Base-by-base conservation (phyloP, 2,888 invertebrate genomes). In the Eristalis intricaria region DNA sequence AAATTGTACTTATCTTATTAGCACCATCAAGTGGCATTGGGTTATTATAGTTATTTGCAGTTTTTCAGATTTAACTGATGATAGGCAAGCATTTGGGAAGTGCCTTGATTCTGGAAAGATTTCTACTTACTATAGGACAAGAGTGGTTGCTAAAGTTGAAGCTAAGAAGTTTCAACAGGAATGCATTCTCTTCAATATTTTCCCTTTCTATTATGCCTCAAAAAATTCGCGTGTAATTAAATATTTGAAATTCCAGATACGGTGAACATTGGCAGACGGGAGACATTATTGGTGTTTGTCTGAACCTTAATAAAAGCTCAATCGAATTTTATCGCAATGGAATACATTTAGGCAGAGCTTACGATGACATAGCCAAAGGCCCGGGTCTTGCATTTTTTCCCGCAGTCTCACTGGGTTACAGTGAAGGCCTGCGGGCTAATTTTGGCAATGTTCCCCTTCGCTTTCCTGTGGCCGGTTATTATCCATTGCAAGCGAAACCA, bases 181-280 rank as follows among this genome's bases (percentile, higher is more conserved):
- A 32, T 4, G 7, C 4, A 3, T 32, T 32, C 32, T 32, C 7
- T 32, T 32, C 32, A 32, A 32, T 32, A 32, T 32, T 32, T 32
- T 32, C 7, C 32, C 7, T 32, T 32, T 32, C n/a, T n/a, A 5
- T 32, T 32, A 32, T 32, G 1, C 4, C 26, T 32, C 32, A 5
- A 32, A 32, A 4, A 32, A 32, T 4, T 4, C 2, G 32, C 7
- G 32, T 5, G 5, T 32, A 4, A 56, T 19, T 22, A 56, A n/a
- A n/a, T 56, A 19, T 56, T 56, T 56, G 0, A 1, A 38, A 38
- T 38, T 87, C n/a, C 32, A 93, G 93, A 88, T 97, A 97, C 91
- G 97, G 97, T 0, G 95, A 96, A 90, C 93, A 95, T 22, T 97
- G 97, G 97, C 94, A 96, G 89, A 95, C 95, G n/a, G 97, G 97